phyloP scores from a whole-genome alignment of 2,888 invertebrate species.

The Ichneumoninae sp. region DNA sequence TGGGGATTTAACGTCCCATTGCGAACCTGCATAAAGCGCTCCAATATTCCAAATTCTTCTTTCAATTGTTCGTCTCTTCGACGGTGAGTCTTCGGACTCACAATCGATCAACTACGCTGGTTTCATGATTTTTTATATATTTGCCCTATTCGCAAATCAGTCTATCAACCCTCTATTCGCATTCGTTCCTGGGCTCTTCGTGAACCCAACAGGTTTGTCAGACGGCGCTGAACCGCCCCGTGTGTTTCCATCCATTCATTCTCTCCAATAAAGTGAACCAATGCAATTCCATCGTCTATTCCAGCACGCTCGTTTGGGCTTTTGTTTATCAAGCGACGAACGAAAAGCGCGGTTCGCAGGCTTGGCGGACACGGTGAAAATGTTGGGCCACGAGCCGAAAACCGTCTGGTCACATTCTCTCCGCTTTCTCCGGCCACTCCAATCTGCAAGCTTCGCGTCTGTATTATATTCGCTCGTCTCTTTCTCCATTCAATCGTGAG shows the following conservation, averaged over 20 bases:
- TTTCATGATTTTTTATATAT: background rate
- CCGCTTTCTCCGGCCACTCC: constrained; percentile 11
- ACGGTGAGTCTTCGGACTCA: background rate
- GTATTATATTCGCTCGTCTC: constrained; percentile 1
- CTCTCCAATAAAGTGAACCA: background rate
- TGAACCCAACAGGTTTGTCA: background rate
- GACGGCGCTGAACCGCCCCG: background rate
- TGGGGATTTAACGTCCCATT: too few species aligned
- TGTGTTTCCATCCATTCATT: constrained; percentile 1
- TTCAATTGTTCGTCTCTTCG: background rate
- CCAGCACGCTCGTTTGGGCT: constrained; percentile 6
- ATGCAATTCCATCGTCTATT: constrained; percentile 16
- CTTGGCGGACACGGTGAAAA: background rate
- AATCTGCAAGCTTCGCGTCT: constrained; percentile 7
- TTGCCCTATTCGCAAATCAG: background rate
- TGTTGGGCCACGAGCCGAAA: background rate
- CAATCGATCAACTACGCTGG: too few species aligned
- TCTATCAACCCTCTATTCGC: background rate
- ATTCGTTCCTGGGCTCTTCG: background rate
- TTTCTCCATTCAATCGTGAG: constrained; percentile 20
- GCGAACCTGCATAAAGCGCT: too few species aligned
- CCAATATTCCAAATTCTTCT: too few species aligned
- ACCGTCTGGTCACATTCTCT: constrained; percentile 17
- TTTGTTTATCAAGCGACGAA: constrained; percentile 32
- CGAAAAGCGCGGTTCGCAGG: constrained; percentile 13